A percentile compares a stretch with the other conserved stretches of the same genome.
phyloP scores from a whole-genome alignment of 2,113 vertebrate genomes.

The Plecotus auritus region DNA sequence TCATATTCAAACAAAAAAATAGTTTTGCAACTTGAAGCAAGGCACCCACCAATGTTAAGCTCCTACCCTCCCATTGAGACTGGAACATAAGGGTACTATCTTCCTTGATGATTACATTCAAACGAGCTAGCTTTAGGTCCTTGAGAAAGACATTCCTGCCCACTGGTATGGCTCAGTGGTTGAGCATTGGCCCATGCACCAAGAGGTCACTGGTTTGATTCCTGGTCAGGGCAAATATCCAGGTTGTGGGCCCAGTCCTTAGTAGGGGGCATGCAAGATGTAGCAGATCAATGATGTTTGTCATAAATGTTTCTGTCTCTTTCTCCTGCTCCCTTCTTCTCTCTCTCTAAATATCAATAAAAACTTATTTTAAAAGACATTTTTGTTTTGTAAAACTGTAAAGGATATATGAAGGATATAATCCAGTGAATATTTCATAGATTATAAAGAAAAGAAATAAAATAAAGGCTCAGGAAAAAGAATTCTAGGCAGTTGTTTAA shows the following conservation, averaged over 20 bases:
- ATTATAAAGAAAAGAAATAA: not conserved
- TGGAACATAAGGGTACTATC: not conserved
- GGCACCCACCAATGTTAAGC: not conserved
- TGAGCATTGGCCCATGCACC: no score
- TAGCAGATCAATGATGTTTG: no score
- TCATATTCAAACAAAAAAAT: not conserved
- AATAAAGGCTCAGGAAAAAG: not conserved
- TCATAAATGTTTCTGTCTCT: no score
- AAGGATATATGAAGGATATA: not conserved
- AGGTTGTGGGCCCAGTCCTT: no score
- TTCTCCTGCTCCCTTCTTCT: no score
- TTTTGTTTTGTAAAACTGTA: not conserved
- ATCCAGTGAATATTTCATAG: not conserved
- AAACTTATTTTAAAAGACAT: no score
- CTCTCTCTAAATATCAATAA: no score
- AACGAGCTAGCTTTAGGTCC: not conserved
- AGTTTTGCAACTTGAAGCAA: not conserved
- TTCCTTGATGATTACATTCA: not conserved
- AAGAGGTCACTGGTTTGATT: no score
- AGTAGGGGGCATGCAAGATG: no score
- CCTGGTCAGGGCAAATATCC: no score
- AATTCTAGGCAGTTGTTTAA: not conserved
- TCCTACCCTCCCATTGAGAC: not conserved
- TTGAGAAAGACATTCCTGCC: not conserved
- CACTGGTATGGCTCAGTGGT: no score